Conservation (phyloP, 1,140 invertebrate genomes). For the Drosophila chauvacae region DNA sequence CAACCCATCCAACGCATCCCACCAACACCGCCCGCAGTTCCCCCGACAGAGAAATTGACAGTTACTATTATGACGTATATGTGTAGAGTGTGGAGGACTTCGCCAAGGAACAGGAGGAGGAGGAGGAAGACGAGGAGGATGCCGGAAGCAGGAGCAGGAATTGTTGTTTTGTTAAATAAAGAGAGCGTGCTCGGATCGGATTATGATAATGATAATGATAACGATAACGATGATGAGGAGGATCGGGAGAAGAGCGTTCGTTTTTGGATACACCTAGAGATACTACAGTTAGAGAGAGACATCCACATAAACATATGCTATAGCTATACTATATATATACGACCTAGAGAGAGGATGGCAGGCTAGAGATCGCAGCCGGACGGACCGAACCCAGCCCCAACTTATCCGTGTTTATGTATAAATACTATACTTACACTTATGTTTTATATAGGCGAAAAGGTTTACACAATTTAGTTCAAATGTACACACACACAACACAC, state of each 20-base stretch:
- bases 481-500: constrained; percentile 61
- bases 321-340: constrained; percentile 57
- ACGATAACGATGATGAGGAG: constrained; percentile 13
- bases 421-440: constrained; percentile 76
- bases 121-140: neutral
- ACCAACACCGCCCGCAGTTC: constrained; percentile 21
- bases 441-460: constrained; percentile 77
- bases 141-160: constrained; percentile 16
- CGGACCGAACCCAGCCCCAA: constrained; percentile 9
- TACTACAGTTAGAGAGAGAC: constrained; percentile 67
- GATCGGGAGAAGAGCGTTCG: constrained; percentile 46
- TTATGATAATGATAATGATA: constrained; percentile 19
- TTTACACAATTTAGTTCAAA: constrained; percentile 82
- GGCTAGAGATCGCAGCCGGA: constrained; percentile 12
- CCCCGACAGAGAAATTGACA: constrained; percentile 45
- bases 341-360: constrained; percentile 42
- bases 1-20: constrained; percentile 23
- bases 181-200: constrained; percentile 35
- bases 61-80: constrained; percentile 64
- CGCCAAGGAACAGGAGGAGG: constrained; percentile 21
- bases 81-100: constrained; percentile 24
- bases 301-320: constrained; percentile 66
- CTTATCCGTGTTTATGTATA: constrained; percentile 67
- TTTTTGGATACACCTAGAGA: constrained; percentile 71
- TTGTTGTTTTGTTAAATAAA: constrained; percentile 72